phyloP scores from a whole-genome alignment of 2,888 invertebrate species.

The Chelonus formosanus region DNA sequence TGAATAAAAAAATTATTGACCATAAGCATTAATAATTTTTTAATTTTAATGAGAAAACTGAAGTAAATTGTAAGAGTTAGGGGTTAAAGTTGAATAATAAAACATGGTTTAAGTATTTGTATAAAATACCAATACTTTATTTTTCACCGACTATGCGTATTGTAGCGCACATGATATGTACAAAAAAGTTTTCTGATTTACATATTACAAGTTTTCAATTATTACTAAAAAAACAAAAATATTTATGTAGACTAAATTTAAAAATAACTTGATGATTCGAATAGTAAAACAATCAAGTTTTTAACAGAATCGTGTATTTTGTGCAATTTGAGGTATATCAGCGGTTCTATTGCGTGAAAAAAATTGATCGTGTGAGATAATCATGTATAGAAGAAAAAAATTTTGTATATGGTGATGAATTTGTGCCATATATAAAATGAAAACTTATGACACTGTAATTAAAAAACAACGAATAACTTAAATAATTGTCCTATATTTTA shows the following conservation, averaged over 20 bases:
- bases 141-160: slow-evolving; percentile 52
- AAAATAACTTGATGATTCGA: slow-evolving; percentile 48
- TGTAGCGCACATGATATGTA: slow-evolving; percentile 50
- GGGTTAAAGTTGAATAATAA: slow-evolving; percentile 2
- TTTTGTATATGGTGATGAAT: neutral
- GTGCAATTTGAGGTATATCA: slow-evolving; percentile 46
- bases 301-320: slow-evolving; percentile 39
- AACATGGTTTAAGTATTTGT: slow-evolving; percentile 42
- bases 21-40: too few relatives aligned
- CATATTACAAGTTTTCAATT: slow-evolving; percentile 51
- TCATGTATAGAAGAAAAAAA: slow-evolving; percentile 27
- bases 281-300: slow-evolving; percentile 36
- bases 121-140: slow-evolving; percentile 64
- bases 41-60: too few relatives aligned
- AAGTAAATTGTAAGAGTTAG: too few relatives aligned
- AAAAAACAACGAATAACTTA: too few relatives aligned
- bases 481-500: too few relatives aligned
- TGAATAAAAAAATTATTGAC: too few relatives aligned
- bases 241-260: slow-evolving; percentile 35
- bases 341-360: slow-evolving; percentile 39
- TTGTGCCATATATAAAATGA: neutral
- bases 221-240: slow-evolving; percentile 49
- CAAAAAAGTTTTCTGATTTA: slow-evolving; percentile 51
- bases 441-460: too few relatives aligned
- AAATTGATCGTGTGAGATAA: slow-evolving; percentile 26